Evolutionary conservation across 2,888 invertebrate species (phyloP).

Genomic region (Parelbella ahira): DNA sequence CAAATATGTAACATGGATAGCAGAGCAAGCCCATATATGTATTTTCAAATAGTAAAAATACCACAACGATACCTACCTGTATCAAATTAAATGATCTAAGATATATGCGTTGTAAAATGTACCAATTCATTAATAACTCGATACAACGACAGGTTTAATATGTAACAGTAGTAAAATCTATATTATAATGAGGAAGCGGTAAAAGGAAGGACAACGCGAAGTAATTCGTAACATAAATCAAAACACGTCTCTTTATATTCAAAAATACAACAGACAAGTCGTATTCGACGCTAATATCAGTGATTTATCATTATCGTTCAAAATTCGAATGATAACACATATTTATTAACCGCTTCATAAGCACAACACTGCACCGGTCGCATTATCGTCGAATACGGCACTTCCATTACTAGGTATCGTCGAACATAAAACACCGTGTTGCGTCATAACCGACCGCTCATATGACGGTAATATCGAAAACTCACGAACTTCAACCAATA

Average conservation of each 20-base stretch:
- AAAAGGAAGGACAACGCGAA: conserved; percentile 11
- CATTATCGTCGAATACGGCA: conserved; percentile 46
- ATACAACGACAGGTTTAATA: neutral
- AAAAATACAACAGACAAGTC: conserved; percentile 14
- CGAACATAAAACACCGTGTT: conserved; percentile 45
- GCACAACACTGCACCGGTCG: conserved; percentile 32
- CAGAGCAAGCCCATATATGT: too few species aligned
- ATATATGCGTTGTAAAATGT: too few species aligned
- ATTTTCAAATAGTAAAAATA: too few species aligned
- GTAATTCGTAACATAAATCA: conserved; percentile 8
- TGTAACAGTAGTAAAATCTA: conserved; percentile 3
- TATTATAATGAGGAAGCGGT: conserved; percentile 6
- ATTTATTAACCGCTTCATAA: conserved; percentile 28
- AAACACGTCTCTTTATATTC: conserved; percentile 11
- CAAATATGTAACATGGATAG: too few species aligned
- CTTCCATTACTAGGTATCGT: conserved; percentile 36
- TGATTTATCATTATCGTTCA: conserved; percentile 19
- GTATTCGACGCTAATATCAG: conserved; percentile 24
- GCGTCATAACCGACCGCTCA: conserved; percentile 48
- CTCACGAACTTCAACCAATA: conserved; percentile 68
- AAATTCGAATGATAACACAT: conserved; percentile 22
- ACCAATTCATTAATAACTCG: too few species aligned
- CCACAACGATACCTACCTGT: too few species aligned
- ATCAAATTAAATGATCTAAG: too few species aligned
- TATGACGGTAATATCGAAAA: conserved; percentile 55